Evolutionary conservation across 2,888 invertebrate species (phyloP).

Genomic region (Drosophila histrio): DNA sequence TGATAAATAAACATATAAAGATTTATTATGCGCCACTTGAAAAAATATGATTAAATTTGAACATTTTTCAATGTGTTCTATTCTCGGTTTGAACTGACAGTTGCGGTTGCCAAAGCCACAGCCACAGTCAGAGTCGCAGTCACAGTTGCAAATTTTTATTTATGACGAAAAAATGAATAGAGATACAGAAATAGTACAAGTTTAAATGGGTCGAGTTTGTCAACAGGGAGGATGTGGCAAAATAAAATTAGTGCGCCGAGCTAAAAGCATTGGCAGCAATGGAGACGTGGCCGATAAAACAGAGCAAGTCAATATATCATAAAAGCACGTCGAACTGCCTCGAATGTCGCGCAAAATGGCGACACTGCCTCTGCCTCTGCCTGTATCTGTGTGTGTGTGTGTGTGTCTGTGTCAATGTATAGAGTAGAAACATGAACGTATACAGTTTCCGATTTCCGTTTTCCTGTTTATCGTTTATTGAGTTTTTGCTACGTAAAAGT

Average conservation of each 20-base stretch:
- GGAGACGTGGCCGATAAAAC: slow-evolving; percentile 65
- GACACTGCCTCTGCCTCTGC: slow-evolving; percentile 28
- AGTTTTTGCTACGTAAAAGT: slow-evolving; percentile 71
- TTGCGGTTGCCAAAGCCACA: slow-evolving; percentile 35
- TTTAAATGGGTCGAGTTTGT: slow-evolving; percentile 38
- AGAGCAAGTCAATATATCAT: slow-evolving; percentile 77
- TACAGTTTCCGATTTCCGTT: slow-evolving; percentile 82
- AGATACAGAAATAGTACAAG: slow-evolving; percentile 15
- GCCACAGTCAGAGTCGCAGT: not conserved
- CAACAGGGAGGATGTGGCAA: slow-evolving; percentile 36
- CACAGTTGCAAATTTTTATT: slow-evolving; percentile 41
- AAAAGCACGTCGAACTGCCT: slow-evolving; percentile 70
- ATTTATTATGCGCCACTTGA: slow-evolving; percentile 49
- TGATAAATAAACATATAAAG: slow-evolving; percentile 59
- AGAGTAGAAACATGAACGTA: slow-evolving; percentile 67
- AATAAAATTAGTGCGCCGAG: slow-evolving; percentile 69
- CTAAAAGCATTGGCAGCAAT: slow-evolving; percentile 65
- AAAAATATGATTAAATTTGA: slow-evolving; percentile 46
- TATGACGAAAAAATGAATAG: slow-evolving; percentile 32
- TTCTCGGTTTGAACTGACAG: slow-evolving; percentile 11
- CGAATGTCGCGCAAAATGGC: slow-evolving; percentile 59
- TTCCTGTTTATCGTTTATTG: slow-evolving; percentile 82
- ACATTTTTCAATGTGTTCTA: slow-evolving; percentile 7
- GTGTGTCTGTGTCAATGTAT: slow-evolving; percentile 20
- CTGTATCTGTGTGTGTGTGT: slow-evolving; percentile 8